Evolutionary conservation across 2,888 invertebrate genomes (phyloP).

Genomic region (Apoda limacodes): DNA sequence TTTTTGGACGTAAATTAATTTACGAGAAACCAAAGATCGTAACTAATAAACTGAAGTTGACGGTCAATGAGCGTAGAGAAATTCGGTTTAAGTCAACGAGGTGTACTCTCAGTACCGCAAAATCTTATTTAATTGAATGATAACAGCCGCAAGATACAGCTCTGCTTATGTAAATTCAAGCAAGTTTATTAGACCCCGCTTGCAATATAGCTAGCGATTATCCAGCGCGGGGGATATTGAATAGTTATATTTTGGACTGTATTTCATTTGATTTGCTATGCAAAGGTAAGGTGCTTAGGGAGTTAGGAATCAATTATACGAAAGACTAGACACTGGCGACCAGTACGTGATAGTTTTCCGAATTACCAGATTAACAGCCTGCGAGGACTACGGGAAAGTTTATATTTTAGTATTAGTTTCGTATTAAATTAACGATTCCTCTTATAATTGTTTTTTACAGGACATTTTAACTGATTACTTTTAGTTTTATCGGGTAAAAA

Average conservation of each 20-base stretch:
- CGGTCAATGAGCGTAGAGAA: conserved; percentile 6
- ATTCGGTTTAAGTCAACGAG: conserved; percentile 22
- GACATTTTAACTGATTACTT: too few relatives aligned
- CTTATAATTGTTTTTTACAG: too few relatives aligned
- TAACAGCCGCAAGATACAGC: conserved; percentile 60
- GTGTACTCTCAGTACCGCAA: conserved; percentile 47
- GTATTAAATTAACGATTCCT: too few relatives aligned
- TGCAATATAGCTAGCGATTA: conserved; percentile 30
- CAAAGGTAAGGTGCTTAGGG: too few relatives aligned
- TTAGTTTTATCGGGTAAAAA: too few relatives aligned
- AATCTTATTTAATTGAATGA: conserved; percentile 67
- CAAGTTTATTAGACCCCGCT: conserved; percentile 49
- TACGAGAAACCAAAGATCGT: too few relatives aligned
- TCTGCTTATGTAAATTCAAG: conserved; percentile 63
- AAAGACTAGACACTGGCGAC: too few relatives aligned
- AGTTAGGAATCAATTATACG: too few relatives aligned
- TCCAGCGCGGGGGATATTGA: conserved; percentile 29
- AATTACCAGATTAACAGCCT: too few relatives aligned
- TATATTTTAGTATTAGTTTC: too few relatives aligned
- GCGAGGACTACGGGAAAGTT: too few relatives aligned
- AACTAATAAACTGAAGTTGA: neutral
- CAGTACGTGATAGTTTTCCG: too few relatives aligned
- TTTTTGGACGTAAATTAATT: neutral
- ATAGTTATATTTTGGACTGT: conserved; percentile 35
- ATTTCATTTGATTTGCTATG: conserved; percentile 35